Conservation (phyloP, 2,113 vertebrate genomes). For the Scomber colias region DNA sequence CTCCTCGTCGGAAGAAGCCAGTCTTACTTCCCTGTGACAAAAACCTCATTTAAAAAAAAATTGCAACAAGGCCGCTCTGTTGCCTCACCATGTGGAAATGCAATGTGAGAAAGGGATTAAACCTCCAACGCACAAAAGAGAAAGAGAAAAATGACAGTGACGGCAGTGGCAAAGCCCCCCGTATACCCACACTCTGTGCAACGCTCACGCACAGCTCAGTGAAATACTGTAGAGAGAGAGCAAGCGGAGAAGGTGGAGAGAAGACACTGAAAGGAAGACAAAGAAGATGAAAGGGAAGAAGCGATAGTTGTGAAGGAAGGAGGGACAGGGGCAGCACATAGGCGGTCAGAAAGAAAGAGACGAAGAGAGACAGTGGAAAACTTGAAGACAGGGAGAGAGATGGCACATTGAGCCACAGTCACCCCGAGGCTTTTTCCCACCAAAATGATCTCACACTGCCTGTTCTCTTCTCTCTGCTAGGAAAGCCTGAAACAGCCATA, state of each 20-base stretch:
- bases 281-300: constrained; percentile 43
- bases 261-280: constrained; percentile 21
- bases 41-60: constrained; percentile 33
- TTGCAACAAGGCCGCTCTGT: constrained; percentile 40
- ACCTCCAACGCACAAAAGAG: constrained; percentile 60
- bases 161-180: constrained; percentile 37
- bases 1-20: constrained; percentile 45
- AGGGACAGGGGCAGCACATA: constrained; percentile 33
- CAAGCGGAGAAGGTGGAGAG: constrained; percentile 17
- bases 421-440: constrained; percentile 56
- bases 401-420: constrained; percentile 47
- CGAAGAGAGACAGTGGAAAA: constrained; percentile 50
- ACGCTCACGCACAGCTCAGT: constrained; percentile 46
- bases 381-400: constrained; percentile 41
- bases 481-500: constrained; percentile 64
- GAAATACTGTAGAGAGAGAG: constrained; percentile 52
- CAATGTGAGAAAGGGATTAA: constrained; percentile 74
- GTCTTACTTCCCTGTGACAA: constrained; percentile 57
- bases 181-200: constrained; percentile 50
- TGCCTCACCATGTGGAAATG: constrained; percentile 69
- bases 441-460: constrained; percentile 66
- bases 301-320: constrained; percentile 29
- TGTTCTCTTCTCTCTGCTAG: constrained; percentile 47
- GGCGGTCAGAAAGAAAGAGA: constrained; percentile 36
- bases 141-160: constrained; percentile 57